Evolutionary conservation across 1,140 invertebrate species (phyloP), one percentile per base, ranked within the genome.

Genomic region (Anthonomus grandis): DNA sequence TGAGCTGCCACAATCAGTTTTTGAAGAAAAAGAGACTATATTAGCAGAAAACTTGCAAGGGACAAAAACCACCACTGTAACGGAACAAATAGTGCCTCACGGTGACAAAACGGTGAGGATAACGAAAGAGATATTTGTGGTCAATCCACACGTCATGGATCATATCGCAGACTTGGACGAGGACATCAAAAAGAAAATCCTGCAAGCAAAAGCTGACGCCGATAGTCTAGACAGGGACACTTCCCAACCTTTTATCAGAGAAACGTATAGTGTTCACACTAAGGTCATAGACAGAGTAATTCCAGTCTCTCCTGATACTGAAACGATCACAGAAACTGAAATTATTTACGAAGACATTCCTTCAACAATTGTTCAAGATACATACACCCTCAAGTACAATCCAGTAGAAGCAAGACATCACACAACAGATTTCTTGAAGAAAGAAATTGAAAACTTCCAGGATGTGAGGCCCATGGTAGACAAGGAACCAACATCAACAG

Each of bases 121-220:
- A 10, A 59, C 46, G 8, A 59, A 57, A 19, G 53, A 63, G 41
- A 54, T 59, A 12, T 39, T 56, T 18, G 22, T 54, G 3, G 37
- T 59, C 6, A 27, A 56, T 17, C 53, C 61, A 2, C 34, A 46
- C 24, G 48, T 59, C 13, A 19, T 63, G 27, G 41, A 54, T 27
- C 52, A 63, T 44, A n/a, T 63, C 12, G 19, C 23, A n/a, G 50
- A 59, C 12, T 39, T 63, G 13, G 61, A 63, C 38, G 48, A 59
- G 17, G 61, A 63, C 13, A 63, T 63, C 13, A 62, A 62, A 19
- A 34, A 18, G 10, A 62, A 58, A 38, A 47, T 62, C n/a, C 10
- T 22, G 6, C 15, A 58, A 23, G 41, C 56, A 19, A 47, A 57
- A 50, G 12, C n/a, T n/a, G 49, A 62, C 13, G 39, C 54, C 3